These are phyloP conservation scores for Octopus sinensis DNA, from an alignment of 1,140 invertebrate species.

Conservation along the genomic window DNA sequence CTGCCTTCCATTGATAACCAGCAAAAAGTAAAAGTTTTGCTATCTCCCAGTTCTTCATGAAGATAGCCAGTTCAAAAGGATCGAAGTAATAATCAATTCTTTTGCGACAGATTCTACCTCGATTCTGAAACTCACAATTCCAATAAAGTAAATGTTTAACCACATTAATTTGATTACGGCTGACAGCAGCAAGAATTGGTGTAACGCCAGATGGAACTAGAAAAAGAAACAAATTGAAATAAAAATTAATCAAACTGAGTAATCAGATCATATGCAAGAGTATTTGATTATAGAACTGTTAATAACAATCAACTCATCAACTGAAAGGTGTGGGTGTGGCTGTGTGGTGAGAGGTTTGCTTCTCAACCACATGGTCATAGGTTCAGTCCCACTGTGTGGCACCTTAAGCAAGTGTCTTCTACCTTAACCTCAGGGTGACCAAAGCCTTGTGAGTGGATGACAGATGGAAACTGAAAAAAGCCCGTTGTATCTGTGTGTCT, in stretches of 20 bases:
- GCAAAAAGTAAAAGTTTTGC: constrained; percentile 3
- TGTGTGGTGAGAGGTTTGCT: no score
- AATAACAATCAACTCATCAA: no score
- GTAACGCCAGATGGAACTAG: constrained; percentile 30
- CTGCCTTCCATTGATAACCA: background rate
- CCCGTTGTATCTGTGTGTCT: no score
- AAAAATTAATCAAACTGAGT: background rate
- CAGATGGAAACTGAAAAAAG: no score
- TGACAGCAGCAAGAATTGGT: constrained; percentile 29
- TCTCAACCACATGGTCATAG: no score
- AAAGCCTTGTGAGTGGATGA: no score
- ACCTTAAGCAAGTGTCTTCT: no score
- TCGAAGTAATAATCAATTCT: constrained; percentile 26
- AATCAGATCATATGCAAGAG: no score
- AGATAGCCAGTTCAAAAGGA: constrained; percentile 30
- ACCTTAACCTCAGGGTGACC: no score
- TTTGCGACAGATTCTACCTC: constrained; percentile 20
- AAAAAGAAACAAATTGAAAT: constrained; percentile 17
- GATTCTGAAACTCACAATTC: constrained; percentile 22
- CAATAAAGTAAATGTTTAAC: constrained; percentile 25
- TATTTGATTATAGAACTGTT: no score
- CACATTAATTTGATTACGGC: constrained; percentile 21
- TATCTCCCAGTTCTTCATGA: background rate
- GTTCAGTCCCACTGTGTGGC: no score
- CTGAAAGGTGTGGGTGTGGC: no score